A percentile compares a stretch with the other conserved stretches of the same genome.
Evolutionary conservation across 2,113 vertebrate species (phyloP).

Genomic region (Corvus cornix): DNA sequence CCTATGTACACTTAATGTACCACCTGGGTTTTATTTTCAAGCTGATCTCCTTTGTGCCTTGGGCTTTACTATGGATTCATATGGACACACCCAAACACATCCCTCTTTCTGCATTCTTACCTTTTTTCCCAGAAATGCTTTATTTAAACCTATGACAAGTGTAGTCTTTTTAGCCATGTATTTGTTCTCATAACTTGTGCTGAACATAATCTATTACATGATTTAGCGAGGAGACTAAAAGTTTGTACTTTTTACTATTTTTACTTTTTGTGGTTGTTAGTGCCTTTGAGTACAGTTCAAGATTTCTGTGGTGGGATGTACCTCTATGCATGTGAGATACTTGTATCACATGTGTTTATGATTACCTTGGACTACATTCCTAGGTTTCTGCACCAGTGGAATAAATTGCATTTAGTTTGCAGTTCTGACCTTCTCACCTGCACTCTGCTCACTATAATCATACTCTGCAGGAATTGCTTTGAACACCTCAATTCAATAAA

Average conservation of each 20-base stretch:
- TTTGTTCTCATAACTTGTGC: neutral
- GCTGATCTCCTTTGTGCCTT: neutral
- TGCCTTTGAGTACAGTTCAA: neutral
- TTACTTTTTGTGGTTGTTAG: neutral
- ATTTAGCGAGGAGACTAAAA: neutral
- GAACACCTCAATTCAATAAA: slow-evolving; percentile 60
- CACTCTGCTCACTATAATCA: slow-evolving; percentile 57
- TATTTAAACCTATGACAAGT: neutral
- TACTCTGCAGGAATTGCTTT: slow-evolving; percentile 56
- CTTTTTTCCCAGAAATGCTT: neutral
- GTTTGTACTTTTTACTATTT: neutral
- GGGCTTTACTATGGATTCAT: neutral
- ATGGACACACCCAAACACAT: neutral
- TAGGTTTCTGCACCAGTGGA: slow-evolving; percentile 21
- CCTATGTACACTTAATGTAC: neutral
- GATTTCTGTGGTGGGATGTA: neutral
- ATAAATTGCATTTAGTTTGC: slow-evolving; percentile 56
- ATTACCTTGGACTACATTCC: slow-evolving; percentile 46
- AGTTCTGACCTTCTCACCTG: slow-evolving; percentile 63
- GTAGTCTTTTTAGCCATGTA: neutral
- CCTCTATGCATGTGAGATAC: neutral
- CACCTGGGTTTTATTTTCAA: slow-evolving; percentile 34
- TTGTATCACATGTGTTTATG: slow-evolving; percentile 9
- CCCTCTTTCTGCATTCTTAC: neutral
- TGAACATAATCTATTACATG: neutral